Base-by-base conservation (phyloP, 1,140 invertebrate species). In the Pseudomyrmex gracilis region DNA sequence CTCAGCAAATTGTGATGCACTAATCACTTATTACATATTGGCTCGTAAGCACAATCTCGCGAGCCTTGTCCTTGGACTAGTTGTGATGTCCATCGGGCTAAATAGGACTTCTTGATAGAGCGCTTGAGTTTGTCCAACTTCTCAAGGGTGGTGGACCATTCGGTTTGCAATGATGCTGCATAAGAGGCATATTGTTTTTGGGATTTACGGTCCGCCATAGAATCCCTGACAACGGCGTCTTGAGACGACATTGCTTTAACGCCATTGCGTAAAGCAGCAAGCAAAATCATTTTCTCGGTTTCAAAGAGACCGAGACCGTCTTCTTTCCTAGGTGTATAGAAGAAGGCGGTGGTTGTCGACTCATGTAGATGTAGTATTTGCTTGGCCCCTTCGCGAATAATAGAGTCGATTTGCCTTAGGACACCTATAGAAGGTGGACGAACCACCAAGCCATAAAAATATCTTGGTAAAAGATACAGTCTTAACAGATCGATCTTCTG, bases 131-230 rank as follows among this genome's bases (percentile, higher is more conserved):
- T 58, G 3, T 58, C 20, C 55, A 3, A 58, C 2, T 20, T 58
- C 5, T 58, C n/a, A 2, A 58, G 3, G 2, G 15, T 58, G 17
- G 17, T 58, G 1, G 55, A 17, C 55, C 17, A 20, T 17, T 15
- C 89, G 83, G 87, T 76, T 83, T 87, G 77, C 58, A 60, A 15
- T 47, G 45, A 3, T 9, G 45, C 45, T 4, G 45, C 45, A 12
- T 53, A 9, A 2, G 17, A 17, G 5, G 57, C 57, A 24, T 60
- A 60, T 20, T 60, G n/a, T n/a, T 15, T 22, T 22, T 60, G 7
- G 8, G 57, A 15, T 10, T 22, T 22, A 1, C 24, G 17, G 2
- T 2, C 24, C 2, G 20, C 1, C 3, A 60, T 8, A 8, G 17
- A 60, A 22, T 20, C 43, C 9, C 24, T 2, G 1, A 71, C 7